A percentile compares a stretch with the other conserved stretches of the same genome.
These are phyloP conservation scores for Shinisaurus crocodilurus DNA, from an alignment of 2,113 vertebrate species.

Conservation along the genomic window DNA sequence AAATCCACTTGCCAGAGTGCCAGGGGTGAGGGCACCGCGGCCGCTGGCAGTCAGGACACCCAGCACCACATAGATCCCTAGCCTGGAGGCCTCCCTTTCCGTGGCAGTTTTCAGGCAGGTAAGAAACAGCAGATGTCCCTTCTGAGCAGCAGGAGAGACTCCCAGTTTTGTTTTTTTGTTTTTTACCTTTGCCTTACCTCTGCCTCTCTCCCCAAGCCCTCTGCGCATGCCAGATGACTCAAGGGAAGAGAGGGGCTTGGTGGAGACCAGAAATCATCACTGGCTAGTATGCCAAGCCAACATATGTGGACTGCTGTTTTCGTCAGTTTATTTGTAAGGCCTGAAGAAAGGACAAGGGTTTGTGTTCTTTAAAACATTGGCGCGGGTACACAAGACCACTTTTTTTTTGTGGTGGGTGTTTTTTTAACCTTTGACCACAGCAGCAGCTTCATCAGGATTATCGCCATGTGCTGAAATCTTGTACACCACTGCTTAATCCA, in stretches of 20 bases:
- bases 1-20: no score
- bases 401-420: no score
- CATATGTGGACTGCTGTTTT: not conserved
- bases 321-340: not conserved
- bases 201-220: not conserved
- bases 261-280: no score
- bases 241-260: not conserved
- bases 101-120: not conserved
- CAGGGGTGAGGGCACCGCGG: no score
- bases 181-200: not conserved
- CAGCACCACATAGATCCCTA: not conserved
- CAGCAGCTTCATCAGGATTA: no score
- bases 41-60: no score
- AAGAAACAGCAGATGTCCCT: not conserved
- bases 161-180: not conserved
- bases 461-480: no score
- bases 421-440: no score
- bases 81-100: not conserved
- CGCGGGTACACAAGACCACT: no score
- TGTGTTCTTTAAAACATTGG: no score
- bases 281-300: not conserved
- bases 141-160: not conserved
- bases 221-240: not conserved
- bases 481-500: no score
- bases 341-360: no score